Conservation (phyloP, 2,888 invertebrate genomes). For the Ferdinandea cuprea region DNA sequence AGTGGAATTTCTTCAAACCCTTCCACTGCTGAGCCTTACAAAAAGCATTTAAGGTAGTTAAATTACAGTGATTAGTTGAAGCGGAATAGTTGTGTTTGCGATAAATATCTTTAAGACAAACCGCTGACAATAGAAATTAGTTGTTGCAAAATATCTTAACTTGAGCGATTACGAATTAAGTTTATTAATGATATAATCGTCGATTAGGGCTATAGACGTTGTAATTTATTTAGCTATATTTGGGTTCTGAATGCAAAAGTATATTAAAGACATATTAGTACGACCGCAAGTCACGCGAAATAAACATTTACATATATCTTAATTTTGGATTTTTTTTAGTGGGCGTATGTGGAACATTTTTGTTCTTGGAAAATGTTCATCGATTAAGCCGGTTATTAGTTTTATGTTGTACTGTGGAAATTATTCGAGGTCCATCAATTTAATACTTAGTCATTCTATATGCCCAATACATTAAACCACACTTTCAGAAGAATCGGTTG, state of each 20-base stretch:
- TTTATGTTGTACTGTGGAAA: no score
- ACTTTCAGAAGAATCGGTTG: no score
- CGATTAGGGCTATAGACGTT: not conserved
- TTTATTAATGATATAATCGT: not conserved
- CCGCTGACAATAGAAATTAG: not conserved
- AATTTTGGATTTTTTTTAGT: not conserved
- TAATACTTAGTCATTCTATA: no score
- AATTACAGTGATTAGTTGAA: not conserved
- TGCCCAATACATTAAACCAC: no score
- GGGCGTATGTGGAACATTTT: constrained; percentile 27
- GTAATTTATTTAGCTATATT: no score
- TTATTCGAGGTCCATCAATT: no score
- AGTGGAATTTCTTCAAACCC: not conserved
- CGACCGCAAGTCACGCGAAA: constrained; percentile 17
- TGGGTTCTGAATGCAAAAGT: no score
- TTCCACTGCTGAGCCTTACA: no score
- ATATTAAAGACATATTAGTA: no score
- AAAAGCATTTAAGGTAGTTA: no score
- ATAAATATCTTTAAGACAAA: not conserved
- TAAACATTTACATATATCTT: not conserved
- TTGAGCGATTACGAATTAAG: constrained; percentile 14
- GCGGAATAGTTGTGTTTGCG: not conserved
- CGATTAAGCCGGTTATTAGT: no score
- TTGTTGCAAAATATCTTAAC: not conserved
- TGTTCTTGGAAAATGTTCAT: not conserved